Conservation (phyloP, 2,113 vertebrate species). For the Damaliscus lunatus region DNA sequence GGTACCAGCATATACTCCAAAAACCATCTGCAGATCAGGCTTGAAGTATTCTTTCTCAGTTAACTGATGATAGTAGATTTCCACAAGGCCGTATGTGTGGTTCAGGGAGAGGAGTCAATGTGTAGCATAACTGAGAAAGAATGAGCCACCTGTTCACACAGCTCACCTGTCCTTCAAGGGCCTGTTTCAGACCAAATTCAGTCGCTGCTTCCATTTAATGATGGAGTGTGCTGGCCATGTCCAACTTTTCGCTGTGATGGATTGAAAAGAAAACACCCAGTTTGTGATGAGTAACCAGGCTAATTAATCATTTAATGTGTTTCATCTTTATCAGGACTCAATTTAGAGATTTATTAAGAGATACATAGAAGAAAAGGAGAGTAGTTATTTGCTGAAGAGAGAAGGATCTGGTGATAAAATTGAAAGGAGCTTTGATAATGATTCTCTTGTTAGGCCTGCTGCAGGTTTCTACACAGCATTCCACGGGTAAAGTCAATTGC, state of each 20-base stretch:
- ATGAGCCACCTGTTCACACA: not conserved
- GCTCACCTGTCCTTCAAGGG: not conserved
- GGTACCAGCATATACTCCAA: not conserved
- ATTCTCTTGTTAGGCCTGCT: not conserved
- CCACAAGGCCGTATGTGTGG: not conserved
- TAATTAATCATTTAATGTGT: not conserved
- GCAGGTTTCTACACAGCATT: not conserved
- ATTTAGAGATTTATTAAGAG: not conserved
- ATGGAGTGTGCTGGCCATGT: not conserved
- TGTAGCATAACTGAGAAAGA: not conserved
- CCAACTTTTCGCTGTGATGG: not conserved
- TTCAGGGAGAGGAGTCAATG: not conserved
- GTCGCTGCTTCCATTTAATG: not conserved
- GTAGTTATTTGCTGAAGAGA: not conserved
- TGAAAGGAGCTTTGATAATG: not conserved
- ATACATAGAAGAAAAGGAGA: not conserved
- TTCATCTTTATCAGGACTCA: not conserved
- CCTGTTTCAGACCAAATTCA: not conserved
- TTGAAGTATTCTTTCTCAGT: not conserved
- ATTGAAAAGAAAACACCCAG: not conserved
- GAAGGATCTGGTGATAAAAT: conserved; percentile 8
- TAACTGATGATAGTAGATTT: not conserved
- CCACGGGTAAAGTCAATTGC: not conserved
- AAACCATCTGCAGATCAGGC: not conserved
- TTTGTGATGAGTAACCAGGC: not conserved